Conservation (phyloP, 2,797 vertebrate genomes). For the Enoplosus armatus region DNA sequence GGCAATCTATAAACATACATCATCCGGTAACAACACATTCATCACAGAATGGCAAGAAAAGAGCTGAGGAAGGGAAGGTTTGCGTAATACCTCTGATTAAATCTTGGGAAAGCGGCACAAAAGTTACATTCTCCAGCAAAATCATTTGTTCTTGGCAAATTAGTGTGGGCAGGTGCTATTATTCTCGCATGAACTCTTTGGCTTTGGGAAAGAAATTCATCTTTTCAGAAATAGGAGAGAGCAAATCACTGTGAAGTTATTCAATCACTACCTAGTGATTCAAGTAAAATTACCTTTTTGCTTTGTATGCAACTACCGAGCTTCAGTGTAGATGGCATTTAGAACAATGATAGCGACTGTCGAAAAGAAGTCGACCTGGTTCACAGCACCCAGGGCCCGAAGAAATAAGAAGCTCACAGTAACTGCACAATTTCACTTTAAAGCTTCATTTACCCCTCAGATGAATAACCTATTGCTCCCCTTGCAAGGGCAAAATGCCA, state of each 20-base stretch:
- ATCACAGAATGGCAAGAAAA: slow-evolving; percentile 82
- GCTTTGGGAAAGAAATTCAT: slow-evolving; percentile 74
- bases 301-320: slow-evolving; percentile 67
- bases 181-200: slow-evolving; percentile 75
- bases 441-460: slow-evolving; percentile 57
- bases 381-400: slow-evolving; percentile 44
- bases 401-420: slow-evolving; percentile 37
- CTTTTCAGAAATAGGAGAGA: slow-evolving; percentile 67
- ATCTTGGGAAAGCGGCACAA: slow-evolving; percentile 80
- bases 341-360: slow-evolving; percentile 67
- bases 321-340: slow-evolving; percentile 61
- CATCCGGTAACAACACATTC: slow-evolving; percentile 88
- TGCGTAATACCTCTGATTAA: slow-evolving; percentile 86
- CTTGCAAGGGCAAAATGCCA: slow-evolving; percentile 37
- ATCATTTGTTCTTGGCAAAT: slow-evolving; percentile 82
- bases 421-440: slow-evolving; percentile 63
- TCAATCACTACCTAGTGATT: slow-evolving; percentile 70
- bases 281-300: slow-evolving; percentile 75
- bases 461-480: slow-evolving; percentile 54
- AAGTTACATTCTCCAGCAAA: slow-evolving; percentile 86
- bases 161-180: slow-evolving; percentile 80
- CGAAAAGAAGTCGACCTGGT: slow-evolving; percentile 56
- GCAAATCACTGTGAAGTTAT: slow-evolving; percentile 76
- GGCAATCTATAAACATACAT: slow-evolving; percentile 90
- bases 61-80: slow-evolving; percentile 71